Evolutionary conservation across 2,797 vertebrate species (phyloP).

Genomic region (Cygnus olor): DNA sequence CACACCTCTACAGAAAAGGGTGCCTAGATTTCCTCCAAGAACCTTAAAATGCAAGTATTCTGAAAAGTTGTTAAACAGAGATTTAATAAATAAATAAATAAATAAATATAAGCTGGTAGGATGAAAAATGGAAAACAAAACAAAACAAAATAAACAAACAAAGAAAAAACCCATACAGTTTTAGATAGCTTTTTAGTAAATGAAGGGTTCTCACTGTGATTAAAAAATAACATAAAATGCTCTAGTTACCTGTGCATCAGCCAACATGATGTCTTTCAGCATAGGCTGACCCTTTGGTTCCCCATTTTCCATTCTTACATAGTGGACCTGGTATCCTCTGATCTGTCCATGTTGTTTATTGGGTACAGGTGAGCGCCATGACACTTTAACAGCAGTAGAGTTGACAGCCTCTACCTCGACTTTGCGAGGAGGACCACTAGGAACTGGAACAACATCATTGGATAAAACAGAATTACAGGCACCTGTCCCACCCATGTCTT

Average conservation of each 20-base stretch:
- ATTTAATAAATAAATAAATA: neutral
- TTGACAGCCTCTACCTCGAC: conserved; percentile 99
- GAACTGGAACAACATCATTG: conserved; percentile 99
- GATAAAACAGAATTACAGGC: conserved; percentile 95
- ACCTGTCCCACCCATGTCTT: conserved; percentile 83
- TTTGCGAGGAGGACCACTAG: conserved; percentile 99
- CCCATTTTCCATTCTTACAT: conserved; percentile 97
- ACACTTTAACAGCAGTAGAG: conserved; percentile 98
- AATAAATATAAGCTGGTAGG: neutral
- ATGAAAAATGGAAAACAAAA: neutral
- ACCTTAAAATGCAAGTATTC: neutral
- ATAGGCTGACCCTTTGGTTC: conserved; percentile 95
- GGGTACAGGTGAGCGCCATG: conserved; percentile 98
- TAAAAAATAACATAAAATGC: neutral
- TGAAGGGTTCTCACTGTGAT: neutral
- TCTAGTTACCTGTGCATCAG: conserved; percentile 93
- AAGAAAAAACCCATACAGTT: neutral
- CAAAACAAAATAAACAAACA: no score
- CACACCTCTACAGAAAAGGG: neutral
- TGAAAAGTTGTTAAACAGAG: neutral
- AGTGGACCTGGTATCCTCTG: conserved; percentile 99
- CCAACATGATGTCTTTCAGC: conserved; percentile 98
- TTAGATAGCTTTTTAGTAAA: neutral
- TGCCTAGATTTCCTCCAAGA: neutral
- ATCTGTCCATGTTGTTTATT: conserved; percentile 99